phyloP scores from a whole-genome alignment of 2,888 invertebrate genomes.

The Chaetoderma sp. region DNA sequence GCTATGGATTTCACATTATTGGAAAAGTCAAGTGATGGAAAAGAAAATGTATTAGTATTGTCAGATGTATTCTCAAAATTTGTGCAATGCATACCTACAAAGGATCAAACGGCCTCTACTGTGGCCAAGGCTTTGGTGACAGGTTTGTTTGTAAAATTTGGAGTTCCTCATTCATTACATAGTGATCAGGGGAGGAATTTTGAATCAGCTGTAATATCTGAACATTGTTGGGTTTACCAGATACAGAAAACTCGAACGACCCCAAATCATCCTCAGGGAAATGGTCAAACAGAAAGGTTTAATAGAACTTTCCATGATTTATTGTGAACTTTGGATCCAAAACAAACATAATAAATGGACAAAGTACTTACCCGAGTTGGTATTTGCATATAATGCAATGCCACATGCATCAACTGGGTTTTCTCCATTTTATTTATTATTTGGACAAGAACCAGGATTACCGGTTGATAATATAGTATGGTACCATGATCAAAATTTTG shows the following conservation, averaged over 20 bases:
- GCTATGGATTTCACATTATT: neutral
- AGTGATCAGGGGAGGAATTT: neutral
- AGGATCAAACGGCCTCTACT: neutral
- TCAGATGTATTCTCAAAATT: conserved; percentile 21
- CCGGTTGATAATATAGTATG: no score
- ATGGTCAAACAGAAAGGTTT: neutral
- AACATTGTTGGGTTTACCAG: neutral
- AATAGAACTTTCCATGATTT: neutral
- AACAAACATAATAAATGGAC: neutral
- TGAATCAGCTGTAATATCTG: neutral
- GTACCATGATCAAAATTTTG: no score
- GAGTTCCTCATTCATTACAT: neutral
- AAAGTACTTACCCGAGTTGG: neutral
- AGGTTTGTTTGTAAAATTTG: neutral
- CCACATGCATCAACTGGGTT: neutral
- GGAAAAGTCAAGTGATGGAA: neutral
- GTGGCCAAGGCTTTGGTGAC: neutral
- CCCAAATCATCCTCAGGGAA: neutral
- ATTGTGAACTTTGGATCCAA: neutral
- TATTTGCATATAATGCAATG: neutral
- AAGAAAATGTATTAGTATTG: conserved; percentile 19
- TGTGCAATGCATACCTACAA: neutral
- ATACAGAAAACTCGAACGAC: neutral
- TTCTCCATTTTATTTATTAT: neutral
- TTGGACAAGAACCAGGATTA: conserved; percentile 13